Percentiles rank a stretch among this genome's conserved stretches.
Conservation (phyloP, 2,888 invertebrate species). For the Ichneumon xanthorius region DNA sequence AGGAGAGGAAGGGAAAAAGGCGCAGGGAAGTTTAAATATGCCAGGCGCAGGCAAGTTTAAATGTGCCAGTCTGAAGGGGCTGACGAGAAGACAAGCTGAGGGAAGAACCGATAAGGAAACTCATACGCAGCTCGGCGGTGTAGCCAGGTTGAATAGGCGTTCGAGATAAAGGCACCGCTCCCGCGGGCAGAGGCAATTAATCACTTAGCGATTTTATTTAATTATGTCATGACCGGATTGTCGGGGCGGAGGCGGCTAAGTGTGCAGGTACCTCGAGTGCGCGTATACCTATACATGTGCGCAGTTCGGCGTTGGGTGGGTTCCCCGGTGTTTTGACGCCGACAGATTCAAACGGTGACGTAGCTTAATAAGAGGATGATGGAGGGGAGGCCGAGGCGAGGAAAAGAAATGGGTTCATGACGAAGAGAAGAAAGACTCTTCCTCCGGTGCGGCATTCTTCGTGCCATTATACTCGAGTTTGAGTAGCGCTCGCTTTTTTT, state of each 20-base stretch:
- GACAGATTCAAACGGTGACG: slow-evolving; percentile 40
- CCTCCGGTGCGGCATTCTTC: not conserved
- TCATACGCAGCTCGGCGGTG: slow-evolving; percentile 12
- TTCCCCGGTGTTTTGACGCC: slow-evolving; percentile 50
- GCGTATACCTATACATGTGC: not conserved
- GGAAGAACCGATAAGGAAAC: slow-evolving; percentile 33
- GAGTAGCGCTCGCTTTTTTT: not conserved
- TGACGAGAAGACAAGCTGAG: slow-evolving; percentile 30
- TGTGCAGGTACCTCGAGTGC: slow-evolving; percentile 45
- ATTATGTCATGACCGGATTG: slow-evolving; percentile 75
- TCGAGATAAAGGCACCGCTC: slow-evolving; percentile 11
- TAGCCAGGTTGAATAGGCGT: slow-evolving; percentile 52
- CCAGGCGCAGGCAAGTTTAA: not conserved
- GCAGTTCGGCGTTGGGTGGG: not conserved
- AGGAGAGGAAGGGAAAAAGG: not conserved
- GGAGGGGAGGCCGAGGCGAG: slow-evolving; percentile 17
- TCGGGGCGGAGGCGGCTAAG: slow-evolving; percentile 58
- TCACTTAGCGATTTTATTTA: slow-evolving; percentile 81
- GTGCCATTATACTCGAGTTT: slow-evolving; percentile 1
- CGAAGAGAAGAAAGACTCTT: not conserved
- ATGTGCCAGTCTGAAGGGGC: not conserved
- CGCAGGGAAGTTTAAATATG: not conserved
- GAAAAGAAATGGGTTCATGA: slow-evolving; percentile 1
- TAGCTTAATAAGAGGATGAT: slow-evolving; percentile 24
- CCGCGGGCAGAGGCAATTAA: slow-evolving; percentile 75